Evolutionary conservation across 2,113 vertebrate species (phyloP).

Genomic region (Elgaria multicarinata): DNA sequence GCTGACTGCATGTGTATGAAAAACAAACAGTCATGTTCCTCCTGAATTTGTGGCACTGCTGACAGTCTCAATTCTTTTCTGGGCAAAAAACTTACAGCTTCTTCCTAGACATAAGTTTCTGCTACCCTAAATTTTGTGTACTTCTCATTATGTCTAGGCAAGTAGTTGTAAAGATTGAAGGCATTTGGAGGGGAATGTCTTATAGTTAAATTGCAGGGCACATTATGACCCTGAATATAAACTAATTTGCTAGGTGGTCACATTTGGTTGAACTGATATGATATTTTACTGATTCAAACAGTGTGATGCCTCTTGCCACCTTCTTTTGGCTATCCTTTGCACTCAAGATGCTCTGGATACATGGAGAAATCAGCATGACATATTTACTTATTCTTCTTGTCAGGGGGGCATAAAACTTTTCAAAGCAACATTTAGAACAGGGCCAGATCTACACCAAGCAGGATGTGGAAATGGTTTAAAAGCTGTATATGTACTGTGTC

Average conservation of each 20-base stretch:
- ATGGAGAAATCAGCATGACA: not conserved
- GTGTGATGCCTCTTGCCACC: not conserved
- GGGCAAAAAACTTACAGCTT: not conserved
- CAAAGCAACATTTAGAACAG: not conserved
- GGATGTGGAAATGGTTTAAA: too few relatives aligned
- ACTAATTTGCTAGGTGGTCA: not conserved
- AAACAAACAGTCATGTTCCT: not conserved
- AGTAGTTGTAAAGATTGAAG: not conserved
- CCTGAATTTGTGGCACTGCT: not conserved
- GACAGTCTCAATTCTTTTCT: not conserved
- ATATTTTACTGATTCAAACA: conserved; percentile 2
- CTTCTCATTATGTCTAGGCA: not conserved
- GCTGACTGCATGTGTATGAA: not conserved
- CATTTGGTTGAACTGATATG: conserved; percentile 12
- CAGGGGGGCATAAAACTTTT: not conserved
- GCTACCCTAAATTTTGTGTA: not conserved
- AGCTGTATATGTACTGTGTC: too few relatives aligned
- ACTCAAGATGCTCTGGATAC: not conserved
- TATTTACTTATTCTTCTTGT: conserved; percentile 2
- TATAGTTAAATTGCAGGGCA: conserved; percentile 1
- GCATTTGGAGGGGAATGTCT: not conserved
- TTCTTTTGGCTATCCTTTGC: not conserved
- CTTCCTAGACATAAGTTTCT: not conserved
- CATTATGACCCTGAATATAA: not conserved
- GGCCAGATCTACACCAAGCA: too few relatives aligned